Conservation (phyloP, 1,140 invertebrate species). For the Linepithema humile region DNA sequence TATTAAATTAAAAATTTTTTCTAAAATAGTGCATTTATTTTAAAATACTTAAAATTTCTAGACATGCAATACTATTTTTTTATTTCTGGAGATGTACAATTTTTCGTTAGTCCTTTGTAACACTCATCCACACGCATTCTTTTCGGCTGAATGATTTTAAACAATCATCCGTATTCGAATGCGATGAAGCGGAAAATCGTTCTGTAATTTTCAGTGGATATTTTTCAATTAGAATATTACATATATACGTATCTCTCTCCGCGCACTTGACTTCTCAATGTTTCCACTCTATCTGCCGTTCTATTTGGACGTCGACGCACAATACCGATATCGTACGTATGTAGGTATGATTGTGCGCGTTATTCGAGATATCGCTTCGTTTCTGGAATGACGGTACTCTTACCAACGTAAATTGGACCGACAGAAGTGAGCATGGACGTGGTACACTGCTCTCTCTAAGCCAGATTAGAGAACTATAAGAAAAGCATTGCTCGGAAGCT, state of each 20-base stretch:
- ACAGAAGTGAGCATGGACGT: neutral
- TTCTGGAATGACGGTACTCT: conserved; percentile 36
- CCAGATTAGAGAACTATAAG: conserved; percentile 78
- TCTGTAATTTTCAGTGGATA: neutral
- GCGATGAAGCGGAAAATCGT: conserved; percentile 3
- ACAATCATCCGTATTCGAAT: conserved; percentile 26
- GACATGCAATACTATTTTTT: too few relatives aligned
- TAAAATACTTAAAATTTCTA: neutral
- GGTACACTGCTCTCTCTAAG: conserved; percentile 66
- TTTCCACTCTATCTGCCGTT: neutral
- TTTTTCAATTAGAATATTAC: conserved; percentile 36
- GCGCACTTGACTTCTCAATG: neutral
- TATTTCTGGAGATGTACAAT: too few relatives aligned
- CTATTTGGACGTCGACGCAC: neutral
- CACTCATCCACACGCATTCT: neutral
- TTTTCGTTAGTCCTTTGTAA: conserved; percentile 6
- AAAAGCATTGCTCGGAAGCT: conserved; percentile 77
- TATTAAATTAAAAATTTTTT: neutral
- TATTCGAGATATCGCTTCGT: conserved; percentile 70
- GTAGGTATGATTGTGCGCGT: conserved; percentile 52
- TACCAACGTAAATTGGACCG: conserved; percentile 63
- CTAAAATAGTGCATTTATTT: neutral
- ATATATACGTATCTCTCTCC: neutral
- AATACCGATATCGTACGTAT: conserved; percentile 15
- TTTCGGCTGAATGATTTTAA: neutral